Percentiles rank a stretch among this genome's conserved stretches.
These are phyloP conservation scores for Phocoena phocoena DNA, from an alignment of 2,113 vertebrate species.

Conservation along the genomic window DNA sequence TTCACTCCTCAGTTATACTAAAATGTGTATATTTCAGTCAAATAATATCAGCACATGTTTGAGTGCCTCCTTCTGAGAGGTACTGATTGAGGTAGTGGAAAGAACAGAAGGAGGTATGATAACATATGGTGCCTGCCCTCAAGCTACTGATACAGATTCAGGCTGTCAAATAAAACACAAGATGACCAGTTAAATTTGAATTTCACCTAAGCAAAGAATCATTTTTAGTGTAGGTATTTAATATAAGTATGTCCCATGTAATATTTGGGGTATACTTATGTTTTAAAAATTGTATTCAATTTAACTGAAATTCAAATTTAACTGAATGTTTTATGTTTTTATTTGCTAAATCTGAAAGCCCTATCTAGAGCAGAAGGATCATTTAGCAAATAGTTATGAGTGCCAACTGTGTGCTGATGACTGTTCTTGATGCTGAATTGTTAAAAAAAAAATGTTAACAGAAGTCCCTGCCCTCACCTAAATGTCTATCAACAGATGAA, in stretches of 20 bases:
- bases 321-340: neutral
- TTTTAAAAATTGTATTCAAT: neutral
- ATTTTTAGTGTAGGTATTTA: neutral
- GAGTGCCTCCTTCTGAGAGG: neutral
- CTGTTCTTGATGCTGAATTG: neutral
- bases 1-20: neutral
- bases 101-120: neutral
- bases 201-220: constrained; percentile 24
- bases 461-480: neutral
- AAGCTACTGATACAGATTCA: neutral
- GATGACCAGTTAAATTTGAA: neutral
- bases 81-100: neutral
- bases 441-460: neutral
- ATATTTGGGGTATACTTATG: neutral
- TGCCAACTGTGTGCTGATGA: neutral
- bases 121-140: neutral
- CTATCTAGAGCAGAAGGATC: neutral
- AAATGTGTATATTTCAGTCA: constrained; percentile 1
- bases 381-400: neutral
- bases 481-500: neutral
- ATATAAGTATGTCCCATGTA: neutral
- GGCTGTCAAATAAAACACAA: constrained; percentile 5
- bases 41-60: neutral
- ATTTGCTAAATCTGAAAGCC: constrained; percentile 4
- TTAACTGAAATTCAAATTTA: constrained; percentile 36